Conservation (phyloP, 2,113 vertebrate species). For the Dromas ardeola region DNA sequence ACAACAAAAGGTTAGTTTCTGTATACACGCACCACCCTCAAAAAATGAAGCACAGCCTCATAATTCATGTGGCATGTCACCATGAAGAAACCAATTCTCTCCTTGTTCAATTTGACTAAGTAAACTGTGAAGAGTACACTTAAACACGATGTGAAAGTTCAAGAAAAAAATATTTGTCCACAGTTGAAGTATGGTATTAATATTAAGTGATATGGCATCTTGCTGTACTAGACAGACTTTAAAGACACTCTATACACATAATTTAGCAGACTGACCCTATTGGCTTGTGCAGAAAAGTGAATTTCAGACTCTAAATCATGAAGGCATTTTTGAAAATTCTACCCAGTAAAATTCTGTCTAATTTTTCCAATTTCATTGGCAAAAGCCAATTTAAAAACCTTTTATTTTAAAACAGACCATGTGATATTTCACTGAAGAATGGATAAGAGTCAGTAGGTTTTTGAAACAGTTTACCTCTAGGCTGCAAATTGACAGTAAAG, state of each 20-base stretch:
- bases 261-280: not conserved
- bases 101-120: not conserved
- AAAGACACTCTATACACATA: not conserved
- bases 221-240: not conserved
- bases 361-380: not conserved
- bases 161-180: not conserved
- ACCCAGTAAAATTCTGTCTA: not conserved
- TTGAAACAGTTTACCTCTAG: not conserved
- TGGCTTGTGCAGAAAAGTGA: not conserved
- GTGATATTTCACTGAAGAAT: not conserved
- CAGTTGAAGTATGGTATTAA: not conserved
- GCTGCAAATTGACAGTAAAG: not conserved
- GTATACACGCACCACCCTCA: not conserved
- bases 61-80: not conserved
- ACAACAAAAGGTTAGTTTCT: not conserved
- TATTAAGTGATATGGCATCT: not conserved
- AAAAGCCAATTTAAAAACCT: not conserved
- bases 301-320: not conserved
- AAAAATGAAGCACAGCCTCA: not conserved
- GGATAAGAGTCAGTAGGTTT: not conserved
- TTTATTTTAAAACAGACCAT: not conserved
- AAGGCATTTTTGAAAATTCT: not conserved
- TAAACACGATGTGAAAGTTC: not conserved
- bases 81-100: not conserved
- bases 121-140: not conserved